Percentiles rank a stretch among this genome's conserved stretches.
Conservation (phyloP, 2,797 vertebrate species). For the Petrocephalus sullivani region DNA sequence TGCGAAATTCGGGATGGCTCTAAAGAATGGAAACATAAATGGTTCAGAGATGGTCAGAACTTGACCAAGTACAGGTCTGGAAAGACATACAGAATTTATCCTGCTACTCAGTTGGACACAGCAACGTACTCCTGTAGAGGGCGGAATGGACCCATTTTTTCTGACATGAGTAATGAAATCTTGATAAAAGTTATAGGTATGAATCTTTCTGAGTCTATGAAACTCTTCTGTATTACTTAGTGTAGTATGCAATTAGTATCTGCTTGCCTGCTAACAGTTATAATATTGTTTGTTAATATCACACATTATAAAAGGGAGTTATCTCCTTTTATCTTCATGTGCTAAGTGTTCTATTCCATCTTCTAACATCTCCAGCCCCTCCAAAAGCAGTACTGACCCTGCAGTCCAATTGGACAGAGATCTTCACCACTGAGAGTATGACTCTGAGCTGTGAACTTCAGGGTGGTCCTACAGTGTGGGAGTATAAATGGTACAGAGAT, state of each 20-base stretch:
- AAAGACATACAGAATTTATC: conserved; percentile 26
- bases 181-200: not conserved
- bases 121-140: conserved; percentile 41
- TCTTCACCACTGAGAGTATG: too few species aligned
- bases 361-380: too few species aligned
- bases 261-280: not conserved
- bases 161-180: not conserved
- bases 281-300: not conserved
- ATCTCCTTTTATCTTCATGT: not conserved
- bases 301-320: not conserved
- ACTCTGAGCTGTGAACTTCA: too few species aligned
- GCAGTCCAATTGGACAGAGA: too few species aligned
- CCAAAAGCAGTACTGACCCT: too few species aligned
- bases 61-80: not conserved
- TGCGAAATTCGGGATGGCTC: not conserved
- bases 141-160: conserved; percentile 22
- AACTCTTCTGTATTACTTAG: not conserved
- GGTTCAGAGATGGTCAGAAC: not conserved
- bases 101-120: not conserved
- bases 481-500: too few species aligned
- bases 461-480: too few species aligned
- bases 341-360: too few species aligned
- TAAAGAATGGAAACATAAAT: not conserved
- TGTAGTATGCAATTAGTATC: not conserved
- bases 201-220: not conserved